Base-by-base conservation (phyloP, 2,113 vertebrate species). In the Trinectes maculatus region DNA sequence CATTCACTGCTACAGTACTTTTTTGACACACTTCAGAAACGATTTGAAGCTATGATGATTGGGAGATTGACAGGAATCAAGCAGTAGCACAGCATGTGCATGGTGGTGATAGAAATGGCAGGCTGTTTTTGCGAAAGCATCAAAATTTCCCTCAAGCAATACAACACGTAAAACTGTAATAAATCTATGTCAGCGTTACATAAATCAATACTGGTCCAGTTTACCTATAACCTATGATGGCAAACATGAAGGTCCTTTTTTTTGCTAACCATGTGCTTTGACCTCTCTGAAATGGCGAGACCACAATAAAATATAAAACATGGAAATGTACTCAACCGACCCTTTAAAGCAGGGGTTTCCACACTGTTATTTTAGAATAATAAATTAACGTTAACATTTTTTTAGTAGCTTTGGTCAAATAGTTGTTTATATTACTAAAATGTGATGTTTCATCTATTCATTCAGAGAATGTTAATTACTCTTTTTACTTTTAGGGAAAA, bases 1-100 rank as follows among this genome's bases (percentile, higher is more conserved):
- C 87, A 83, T 75, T 80, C 34, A 54, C 75, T 88, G 85, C 88
- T 87, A 89, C 88, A 89, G 86, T 89, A 87, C 83, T 29, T 73
- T 33, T 46, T 57, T 57, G 74, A 79, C 44, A 59, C 37, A 8
- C 31, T 77, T 53, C 47, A 55, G 29, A 48, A 16, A 62, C 37
- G 5, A 57, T 18, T 51, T 19, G 40, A 51, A 36, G 40, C n/a
- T 0, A 31, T 22, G 6, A 25, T n/a, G 26, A 62, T 0, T 8
- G 12, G 39, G 39, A 24, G 21, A 69, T 1, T 21, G 42, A 71
- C 31, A 37, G 16, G 36, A 63, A 40, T 40, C 15, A 8, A 55
- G 54, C 62, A 18, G 64, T 3, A 42, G 60, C 63, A 49, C 53
- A 63, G 60, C 63, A 49, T 49, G 60, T 68, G 68, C 70, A 71